These are phyloP conservation scores for Argya squamiceps DNA, from an alignment of 2,797 vertebrate genomes.

Conservation along the genomic window DNA sequence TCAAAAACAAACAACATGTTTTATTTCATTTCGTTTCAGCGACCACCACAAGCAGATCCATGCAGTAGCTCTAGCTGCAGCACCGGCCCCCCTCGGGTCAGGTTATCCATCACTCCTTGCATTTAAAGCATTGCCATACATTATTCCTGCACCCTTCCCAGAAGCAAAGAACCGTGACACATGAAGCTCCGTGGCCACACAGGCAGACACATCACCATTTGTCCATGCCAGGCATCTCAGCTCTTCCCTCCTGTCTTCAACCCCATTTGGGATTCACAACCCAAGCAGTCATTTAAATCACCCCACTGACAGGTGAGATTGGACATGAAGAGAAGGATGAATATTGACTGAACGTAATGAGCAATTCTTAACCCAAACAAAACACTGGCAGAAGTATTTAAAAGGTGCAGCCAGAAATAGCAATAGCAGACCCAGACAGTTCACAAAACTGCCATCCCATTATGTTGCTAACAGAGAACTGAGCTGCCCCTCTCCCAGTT, in stretches of 20 bases:
- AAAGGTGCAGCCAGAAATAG: neutral
- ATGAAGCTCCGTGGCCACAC: neutral
- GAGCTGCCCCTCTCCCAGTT: neutral
- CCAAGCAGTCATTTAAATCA: neutral
- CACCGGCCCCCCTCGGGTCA: neutral
- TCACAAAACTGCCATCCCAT: neutral
- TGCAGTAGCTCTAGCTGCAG: neutral
- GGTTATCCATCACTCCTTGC: neutral
- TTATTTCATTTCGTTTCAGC: neutral
- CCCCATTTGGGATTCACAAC: neutral
- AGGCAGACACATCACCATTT: neutral
- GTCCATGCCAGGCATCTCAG: neutral
- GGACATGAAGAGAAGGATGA: neutral
- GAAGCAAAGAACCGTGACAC: neutral
- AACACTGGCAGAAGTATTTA: neutral
- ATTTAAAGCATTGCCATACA: neutral
- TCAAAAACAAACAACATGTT: constrained; percentile 47
- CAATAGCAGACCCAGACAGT: neutral
- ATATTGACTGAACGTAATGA: neutral
- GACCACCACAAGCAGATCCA: neutral
- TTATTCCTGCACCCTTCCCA: neutral
- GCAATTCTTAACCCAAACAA: neutral
- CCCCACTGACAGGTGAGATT: neutral
- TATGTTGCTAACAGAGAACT: neutral
- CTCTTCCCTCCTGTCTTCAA: neutral